These are phyloP conservation scores for Rhincodon typus DNA, from an alignment of 2,797 vertebrate species.

Conservation along the genomic window DNA sequence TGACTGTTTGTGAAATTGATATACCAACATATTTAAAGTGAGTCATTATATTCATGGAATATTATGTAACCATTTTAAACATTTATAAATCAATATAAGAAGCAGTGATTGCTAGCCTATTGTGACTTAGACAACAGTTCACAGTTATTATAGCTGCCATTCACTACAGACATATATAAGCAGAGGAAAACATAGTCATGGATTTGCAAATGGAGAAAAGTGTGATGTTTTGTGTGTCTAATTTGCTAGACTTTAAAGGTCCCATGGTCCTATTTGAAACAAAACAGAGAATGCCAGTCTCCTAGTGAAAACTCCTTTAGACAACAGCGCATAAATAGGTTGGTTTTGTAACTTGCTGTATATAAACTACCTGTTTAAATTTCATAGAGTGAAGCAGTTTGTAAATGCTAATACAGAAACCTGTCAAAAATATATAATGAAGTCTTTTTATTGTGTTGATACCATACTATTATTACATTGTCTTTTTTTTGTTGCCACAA, in stretches of 20 bases:
- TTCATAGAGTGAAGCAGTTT: neutral
- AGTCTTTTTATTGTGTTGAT: neutral
- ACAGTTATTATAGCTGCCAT: neutral
- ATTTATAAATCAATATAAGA: neutral
- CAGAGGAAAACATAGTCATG: neutral
- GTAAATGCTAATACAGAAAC: neutral
- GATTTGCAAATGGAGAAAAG: neutral
- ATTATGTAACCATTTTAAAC: neutral
- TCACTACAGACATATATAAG: neutral
- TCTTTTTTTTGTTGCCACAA: neutral
- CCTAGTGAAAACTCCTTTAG: neutral
- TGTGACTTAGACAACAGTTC: neutral
- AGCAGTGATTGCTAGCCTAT: neutral
- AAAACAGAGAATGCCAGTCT: neutral
- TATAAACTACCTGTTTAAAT: neutral
- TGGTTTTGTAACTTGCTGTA: neutral
- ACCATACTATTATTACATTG: neutral
- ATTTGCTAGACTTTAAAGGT: neutral
- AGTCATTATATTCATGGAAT: neutral
- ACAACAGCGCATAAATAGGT: neutral
- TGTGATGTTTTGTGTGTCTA: neutral
- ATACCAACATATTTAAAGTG: neutral
- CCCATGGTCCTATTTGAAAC: neutral
- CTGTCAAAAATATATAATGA: neutral
- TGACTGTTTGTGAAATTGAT: neutral